These are phyloP conservation scores for Lanius ludovicianus DNA, from an alignment of 2,113 vertebrate genomes.

Conservation along the genomic window DNA sequence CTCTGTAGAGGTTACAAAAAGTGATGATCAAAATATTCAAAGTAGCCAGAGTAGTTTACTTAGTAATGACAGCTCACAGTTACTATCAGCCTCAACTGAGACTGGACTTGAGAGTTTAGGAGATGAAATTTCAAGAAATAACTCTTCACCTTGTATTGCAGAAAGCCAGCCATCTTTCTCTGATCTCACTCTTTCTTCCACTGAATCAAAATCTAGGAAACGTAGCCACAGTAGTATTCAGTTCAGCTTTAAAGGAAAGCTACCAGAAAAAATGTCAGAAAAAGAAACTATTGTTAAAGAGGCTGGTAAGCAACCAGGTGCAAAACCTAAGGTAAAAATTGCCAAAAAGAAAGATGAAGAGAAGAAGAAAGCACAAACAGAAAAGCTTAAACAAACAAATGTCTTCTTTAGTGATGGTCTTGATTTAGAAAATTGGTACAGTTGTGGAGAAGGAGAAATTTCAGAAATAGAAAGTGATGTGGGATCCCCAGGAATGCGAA, in stretches of 20 bases:
- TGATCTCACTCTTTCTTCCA: slow-evolving; percentile 72
- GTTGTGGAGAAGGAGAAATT: slow-evolving; percentile 96
- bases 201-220: slow-evolving; percentile 83
- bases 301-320: slow-evolving; percentile 82
- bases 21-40: slow-evolving; percentile 55
- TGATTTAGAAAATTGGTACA: slow-evolving; percentile 98
- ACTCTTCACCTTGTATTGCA: slow-evolving; percentile 91
- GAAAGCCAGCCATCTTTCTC: slow-evolving; percentile 76
- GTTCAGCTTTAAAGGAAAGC: slow-evolving; percentile 92
- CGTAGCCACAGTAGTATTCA: slow-evolving; percentile 94
- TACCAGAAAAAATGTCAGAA: slow-evolving; percentile 86
- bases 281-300: slow-evolving; percentile 85
- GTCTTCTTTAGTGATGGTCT: slow-evolving; percentile 96
- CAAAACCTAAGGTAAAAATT: slow-evolving; percentile 95
- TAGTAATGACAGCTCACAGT: slow-evolving; percentile 58
- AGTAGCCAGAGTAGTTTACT: slow-evolving; percentile 61
- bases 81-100: slow-evolving; percentile 72
- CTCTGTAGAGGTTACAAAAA: slow-evolving; percentile 20
- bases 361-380: slow-evolving; percentile 84
- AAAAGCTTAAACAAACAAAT: slow-evolving; percentile 85
- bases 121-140: slow-evolving; percentile 90
- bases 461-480: slow-evolving; percentile 97
- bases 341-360: slow-evolving; percentile 90
- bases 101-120: slow-evolving; percentile 74
- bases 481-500: slow-evolving; percentile 85